Base-by-base conservation (phyloP, 2,888 invertebrate genomes). In the Dermolepida albohirtum region DNA sequence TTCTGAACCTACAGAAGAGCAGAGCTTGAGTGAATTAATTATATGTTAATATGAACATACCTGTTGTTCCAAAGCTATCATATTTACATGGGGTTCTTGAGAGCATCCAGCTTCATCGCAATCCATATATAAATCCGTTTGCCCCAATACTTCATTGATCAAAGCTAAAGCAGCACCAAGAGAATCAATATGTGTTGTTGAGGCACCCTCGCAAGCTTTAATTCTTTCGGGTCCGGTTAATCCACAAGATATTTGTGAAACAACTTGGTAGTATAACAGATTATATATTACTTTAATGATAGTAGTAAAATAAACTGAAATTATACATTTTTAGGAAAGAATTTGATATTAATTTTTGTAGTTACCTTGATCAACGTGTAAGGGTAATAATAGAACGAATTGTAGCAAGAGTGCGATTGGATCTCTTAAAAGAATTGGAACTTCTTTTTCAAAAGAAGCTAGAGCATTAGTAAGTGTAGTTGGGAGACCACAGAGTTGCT, bases 271-370 rank as follows among this genome's bases (percentile, higher is more conserved):
- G 85, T 94, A 96, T 70, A 92, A 86, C 71, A 97, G 87, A 82
- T 96, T 94, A 86, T 94, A 97, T 73, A 96, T 87, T 72, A 93
- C 90, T 81, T 93, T 92, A 1, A 96, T 93, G 77, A 96, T 90
- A 79, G 92, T 92, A 0, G 92, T 92, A 84, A 94, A 96, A 81
- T 95, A 95, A 62, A 92, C 96, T 96, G 87, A 1, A 86, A 85
- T 66, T 72, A 49, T 10, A 7, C 27, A 34, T 10, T 55, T 1
- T 55, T 55, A 6, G 7, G 1, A 11, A 1, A 12, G 8, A 6
- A 29, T 52, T 12, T 10, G 6, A 8, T 14, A 52, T 8, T 27
- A 52, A 29, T n/a, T 29, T 10, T 12, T 5, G 5, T 29, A 57
- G 43, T 6, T 70, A 96, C 96, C 92, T 86, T 92, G 90, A 81